Base-by-base conservation (phyloP, 2,888 invertebrate genomes). In the Eucera pruinosa region DNA sequence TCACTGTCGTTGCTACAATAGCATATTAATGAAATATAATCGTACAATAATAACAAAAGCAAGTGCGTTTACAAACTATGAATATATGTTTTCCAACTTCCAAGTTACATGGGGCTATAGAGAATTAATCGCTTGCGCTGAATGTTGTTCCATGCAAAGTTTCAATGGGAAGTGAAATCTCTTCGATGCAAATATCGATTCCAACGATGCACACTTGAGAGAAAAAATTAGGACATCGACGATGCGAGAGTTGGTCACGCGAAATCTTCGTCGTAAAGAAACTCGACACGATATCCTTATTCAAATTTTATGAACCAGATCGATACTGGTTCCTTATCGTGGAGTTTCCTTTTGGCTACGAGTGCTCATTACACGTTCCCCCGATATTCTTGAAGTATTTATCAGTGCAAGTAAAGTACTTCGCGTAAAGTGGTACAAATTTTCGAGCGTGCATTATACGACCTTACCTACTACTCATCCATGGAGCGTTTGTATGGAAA, bases 241-340 rank as follows among this genome's bases (percentile, higher is more conserved):
- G 39, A 11, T 55, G 67, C 13, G 58, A 50, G 48, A 54, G 15
- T 5, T 47, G 68, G 55, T 77, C 81, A 65, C 69, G 81, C 73
- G 76, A 80, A n/a, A n/a, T n/a, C 48, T 43, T 25, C 11, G 13
- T 68, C n/a, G 45, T 33, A 55, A 65, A 60, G 13, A 54, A 57
- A 54, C 30, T 60, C 61, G 43, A 47, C 36, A 18, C 23, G 64
- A 54, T 33, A 62, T 55, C 41, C 72, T 81, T 79, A 84, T 84
- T 77, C 77, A 74, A 84, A 83, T 83, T 83, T 73, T 57, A 45
- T 48, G 39, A 33, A 47, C 58, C 39, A 36, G 73, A 48, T 67
- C 71, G 47, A 58, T 64, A 20, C 50, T 27, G 69, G 47, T 54
- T 55, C 61, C 61, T 78, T 68, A 77, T 73, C 81, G 77, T 25